Evolutionary conservation across 2,888 invertebrate genomes (phyloP).

Genomic region (Agrochola macilenta): DNA sequence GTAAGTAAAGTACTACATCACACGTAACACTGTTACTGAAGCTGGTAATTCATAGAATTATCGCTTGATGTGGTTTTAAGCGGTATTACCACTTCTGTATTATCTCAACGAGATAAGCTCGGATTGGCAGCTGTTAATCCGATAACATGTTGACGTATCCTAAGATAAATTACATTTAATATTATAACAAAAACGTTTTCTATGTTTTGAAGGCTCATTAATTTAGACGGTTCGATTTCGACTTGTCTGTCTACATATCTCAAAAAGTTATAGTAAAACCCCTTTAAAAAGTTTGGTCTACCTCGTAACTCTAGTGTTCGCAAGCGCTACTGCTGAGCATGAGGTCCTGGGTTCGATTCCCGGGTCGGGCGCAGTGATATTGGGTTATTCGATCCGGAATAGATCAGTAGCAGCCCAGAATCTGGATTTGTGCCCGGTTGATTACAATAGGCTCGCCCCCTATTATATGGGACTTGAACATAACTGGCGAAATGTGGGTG

Average conservation of each 20-base stretch:
- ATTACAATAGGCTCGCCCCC: not conserved
- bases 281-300: not conserved
- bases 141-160: conserved; percentile 59
- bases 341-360: too few species aligned
- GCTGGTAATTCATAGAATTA: conserved; percentile 48
- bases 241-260: not conserved
- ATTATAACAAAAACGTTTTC: conserved; percentile 34
- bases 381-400: not conserved
- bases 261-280: conserved; percentile 1
- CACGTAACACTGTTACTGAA: not conserved
- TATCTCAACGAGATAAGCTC: conserved; percentile 53
- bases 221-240: conserved; percentile 26
- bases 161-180: conserved; percentile 34
- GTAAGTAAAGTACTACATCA: not conserved
- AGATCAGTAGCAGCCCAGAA: not conserved
- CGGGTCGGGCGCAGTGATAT: not conserved
- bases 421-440: not conserved
- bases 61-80: conserved; percentile 45
- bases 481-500: not conserved
- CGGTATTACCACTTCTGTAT: conserved; percentile 47
- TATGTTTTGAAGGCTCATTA: conserved; percentile 39
- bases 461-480: not conserved
- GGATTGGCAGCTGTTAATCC: conserved; percentile 52
- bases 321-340: too few species aligned
- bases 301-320: not conserved